Percentiles rank a stretch among this genome's conserved stretches.
These are phyloP conservation scores for Cryptoprocta ferox DNA, from an alignment of 2,797 vertebrate species.

Conservation along the genomic window DNA sequence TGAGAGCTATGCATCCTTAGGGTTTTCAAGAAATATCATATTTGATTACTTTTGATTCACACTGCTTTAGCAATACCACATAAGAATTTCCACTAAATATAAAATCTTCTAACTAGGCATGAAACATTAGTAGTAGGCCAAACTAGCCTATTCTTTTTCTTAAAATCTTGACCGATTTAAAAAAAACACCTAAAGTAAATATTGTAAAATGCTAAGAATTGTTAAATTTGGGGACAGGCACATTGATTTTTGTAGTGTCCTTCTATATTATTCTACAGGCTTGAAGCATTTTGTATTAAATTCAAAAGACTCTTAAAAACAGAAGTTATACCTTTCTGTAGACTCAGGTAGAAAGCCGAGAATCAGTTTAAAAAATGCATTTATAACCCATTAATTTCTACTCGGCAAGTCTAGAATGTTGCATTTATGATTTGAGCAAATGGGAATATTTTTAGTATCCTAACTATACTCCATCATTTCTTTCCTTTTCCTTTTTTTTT, in stretches of 20 bases:
- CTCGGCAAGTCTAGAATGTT: neutral
- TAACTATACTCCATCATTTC: neutral
- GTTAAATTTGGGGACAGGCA: neutral
- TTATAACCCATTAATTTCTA: neutral
- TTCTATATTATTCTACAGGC: neutral
- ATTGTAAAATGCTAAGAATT: slow-evolving; percentile 10
- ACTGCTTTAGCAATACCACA: neutral
- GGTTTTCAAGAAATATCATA: slow-evolving; percentile 67
- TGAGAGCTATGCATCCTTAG: slow-evolving; percentile 54
- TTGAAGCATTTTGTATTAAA: neutral
- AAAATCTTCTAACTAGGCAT: slow-evolving; percentile 59
- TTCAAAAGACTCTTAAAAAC: neutral
- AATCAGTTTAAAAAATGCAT: neutral
- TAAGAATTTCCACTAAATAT: slow-evolving; percentile 63
- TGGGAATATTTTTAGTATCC: neutral
- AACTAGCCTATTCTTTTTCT: neutral
- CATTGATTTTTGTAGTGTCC: neutral
- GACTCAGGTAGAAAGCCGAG: neutral
- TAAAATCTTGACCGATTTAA: slow-evolving; percentile 1
- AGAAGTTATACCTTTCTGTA: neutral
- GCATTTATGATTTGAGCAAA: neutral
- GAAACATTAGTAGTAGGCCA: slow-evolving; percentile 37
- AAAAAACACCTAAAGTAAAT: slow-evolving; percentile 29
- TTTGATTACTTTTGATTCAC: slow-evolving; percentile 64
- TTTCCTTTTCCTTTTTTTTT: neutral